Evolutionary conservation across 2,113 vertebrate species (phyloP), one percentile per base, ranked within the genome.

Genomic region (Tapirus terrestris): DNA sequence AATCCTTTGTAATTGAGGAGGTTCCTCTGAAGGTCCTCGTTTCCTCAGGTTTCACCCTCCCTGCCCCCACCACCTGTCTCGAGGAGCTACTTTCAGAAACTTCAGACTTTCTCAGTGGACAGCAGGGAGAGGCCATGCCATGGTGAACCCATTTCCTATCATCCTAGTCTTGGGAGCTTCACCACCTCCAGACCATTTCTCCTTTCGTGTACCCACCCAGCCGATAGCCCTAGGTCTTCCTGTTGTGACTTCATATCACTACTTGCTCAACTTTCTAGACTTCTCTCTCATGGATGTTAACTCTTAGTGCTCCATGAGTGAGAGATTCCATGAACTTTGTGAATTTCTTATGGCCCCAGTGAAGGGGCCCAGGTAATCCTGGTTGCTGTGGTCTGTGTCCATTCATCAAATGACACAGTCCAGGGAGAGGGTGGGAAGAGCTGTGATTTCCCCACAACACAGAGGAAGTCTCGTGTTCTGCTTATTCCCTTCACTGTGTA

Each of bases 61-160:
- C 14, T 43, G n/a, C 10, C 17, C 33, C 29, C 2, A 21, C 8
- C 6, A 8, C 2, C 77, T 45, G 29, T 58, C 56, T n/a, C 56
- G 39, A 80, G 77, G 65, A 87, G 13, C 60, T 76, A 33, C 56
- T 96, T 96, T 39, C 48, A 90, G 95, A 94, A 95, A 48, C 18
- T 85, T 76, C 9, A 63, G 16, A 23, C 39, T 81, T 91, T 31
- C 21, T 80, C 48, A 63, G 36, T 48, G 53, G 63, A 85, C 6
- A 51, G 31, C 48, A 73, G 36, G 73, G n/a, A 91, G 73, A 92
- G 68, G 23, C 75, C n/a, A 10, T 45, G 63, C 36, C n/a, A 1
- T 31, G 29, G 29, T 51, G 31, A 84, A 33, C 23, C 63, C 23
- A 23, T 61, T 81, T 96, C 39, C n/a, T 73, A 0, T 70, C 39